A percentile compares a stretch with the other conserved stretches of the same genome.
Evolutionary conservation across 2,888 invertebrate species (phyloP).

Genomic region (Machimus atricapillus): DNA sequence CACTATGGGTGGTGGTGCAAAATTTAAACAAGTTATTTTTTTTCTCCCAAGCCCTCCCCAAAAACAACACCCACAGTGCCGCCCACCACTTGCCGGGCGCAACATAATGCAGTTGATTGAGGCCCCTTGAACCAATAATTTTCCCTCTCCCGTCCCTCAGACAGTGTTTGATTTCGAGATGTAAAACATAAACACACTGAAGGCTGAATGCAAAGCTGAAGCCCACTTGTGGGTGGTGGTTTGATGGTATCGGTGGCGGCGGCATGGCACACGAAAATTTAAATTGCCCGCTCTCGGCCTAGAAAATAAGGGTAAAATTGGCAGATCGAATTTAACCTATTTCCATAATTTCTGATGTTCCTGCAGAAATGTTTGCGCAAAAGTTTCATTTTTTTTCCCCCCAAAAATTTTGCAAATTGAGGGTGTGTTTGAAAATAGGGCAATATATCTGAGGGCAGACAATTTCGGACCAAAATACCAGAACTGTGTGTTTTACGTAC

Average conservation of each 20-base stretch:
- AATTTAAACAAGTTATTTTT: background rate
- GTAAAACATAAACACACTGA: background rate
- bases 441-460: background rate
- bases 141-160: background rate
- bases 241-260: background rate
- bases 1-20: background rate
- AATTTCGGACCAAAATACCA: background rate
- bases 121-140: constrained; percentile 9
- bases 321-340: constrained; percentile 2
- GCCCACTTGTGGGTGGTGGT: too few relatives aligned
- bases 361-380: background rate
- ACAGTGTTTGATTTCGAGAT: background rate
- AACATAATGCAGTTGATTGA: constrained; percentile 27
- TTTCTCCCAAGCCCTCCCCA: background rate
- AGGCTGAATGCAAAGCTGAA: background rate
- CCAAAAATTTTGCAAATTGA: background rate
- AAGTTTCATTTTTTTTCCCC: background rate
- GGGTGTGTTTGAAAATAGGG: background rate
- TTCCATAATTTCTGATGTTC: constrained; percentile 18
- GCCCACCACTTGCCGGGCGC: background rate
- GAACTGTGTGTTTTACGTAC: background rate
- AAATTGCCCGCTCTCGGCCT: background rate
- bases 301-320: constrained; percentile 12
- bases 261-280: background rate
- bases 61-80: background rate